Conservation (phyloP, 2,113 vertebrate species). For the Urocitellus parryii region DNA sequence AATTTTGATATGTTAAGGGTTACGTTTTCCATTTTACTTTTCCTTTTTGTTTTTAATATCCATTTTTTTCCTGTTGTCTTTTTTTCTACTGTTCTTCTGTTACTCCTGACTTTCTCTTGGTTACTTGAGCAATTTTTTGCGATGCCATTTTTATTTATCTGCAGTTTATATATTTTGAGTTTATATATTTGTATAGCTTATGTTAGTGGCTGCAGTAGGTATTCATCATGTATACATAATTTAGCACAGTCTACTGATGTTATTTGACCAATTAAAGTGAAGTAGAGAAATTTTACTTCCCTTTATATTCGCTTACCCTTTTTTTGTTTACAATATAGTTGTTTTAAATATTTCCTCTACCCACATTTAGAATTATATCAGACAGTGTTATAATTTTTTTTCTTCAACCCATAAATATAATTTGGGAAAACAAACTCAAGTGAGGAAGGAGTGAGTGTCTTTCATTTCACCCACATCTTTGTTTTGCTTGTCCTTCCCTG, state of each 20-base stretch:
- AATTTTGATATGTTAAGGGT: not conserved
- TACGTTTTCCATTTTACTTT: not conserved
- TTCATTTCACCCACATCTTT: not conserved
- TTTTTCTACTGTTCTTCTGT: not conserved
- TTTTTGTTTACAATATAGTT: not conserved
- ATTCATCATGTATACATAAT: not conserved
- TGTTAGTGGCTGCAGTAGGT: not conserved
- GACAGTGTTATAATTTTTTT: not conserved
- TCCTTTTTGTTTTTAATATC: not conserved
- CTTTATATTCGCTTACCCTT: not conserved
- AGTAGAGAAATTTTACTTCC: not conserved
- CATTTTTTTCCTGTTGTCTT: not conserved
- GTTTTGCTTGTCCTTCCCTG: not conserved
- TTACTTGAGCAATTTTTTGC: not conserved
- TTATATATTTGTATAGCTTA: not conserved
- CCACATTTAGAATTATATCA: not conserved
- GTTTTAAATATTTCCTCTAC: not conserved
- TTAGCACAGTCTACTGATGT: not conserved
- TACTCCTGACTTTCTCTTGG: not conserved
- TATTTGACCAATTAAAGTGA: conserved; percentile 3
- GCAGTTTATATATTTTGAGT: not conserved
- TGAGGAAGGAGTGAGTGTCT: not conserved
- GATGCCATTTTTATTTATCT: not conserved
- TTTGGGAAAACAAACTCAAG: not conserved
- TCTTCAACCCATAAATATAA: not conserved